Conservation (phyloP, 1,140 invertebrate genomes). For the Metaphire vulgaris region DNA sequence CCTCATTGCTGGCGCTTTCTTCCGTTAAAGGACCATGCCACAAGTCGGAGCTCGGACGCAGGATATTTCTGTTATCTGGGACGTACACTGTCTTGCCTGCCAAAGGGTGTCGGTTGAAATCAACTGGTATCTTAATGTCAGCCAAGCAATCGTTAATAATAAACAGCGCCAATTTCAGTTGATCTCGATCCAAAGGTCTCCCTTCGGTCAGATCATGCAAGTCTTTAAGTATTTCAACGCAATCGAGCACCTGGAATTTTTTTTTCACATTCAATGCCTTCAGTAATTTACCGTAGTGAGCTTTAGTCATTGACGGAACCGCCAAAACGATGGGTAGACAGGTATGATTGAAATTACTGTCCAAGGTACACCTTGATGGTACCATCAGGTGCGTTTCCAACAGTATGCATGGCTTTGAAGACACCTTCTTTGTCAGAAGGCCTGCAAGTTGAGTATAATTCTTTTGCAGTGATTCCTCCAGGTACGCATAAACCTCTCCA, state of each 20-base stretch:
- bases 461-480: not conserved
- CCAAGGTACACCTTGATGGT: not conserved
- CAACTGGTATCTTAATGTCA: no score
- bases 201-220: not conserved
- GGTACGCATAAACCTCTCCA: not conserved
- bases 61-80: not conserved
- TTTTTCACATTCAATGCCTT: not conserved
- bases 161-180: not conserved
- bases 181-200: not conserved
- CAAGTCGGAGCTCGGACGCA: constrained; percentile 12
- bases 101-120: not conserved
- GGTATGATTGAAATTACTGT: not conserved
- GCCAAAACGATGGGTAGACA: not conserved
- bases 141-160: not conserved
- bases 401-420: not conserved
- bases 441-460: not conserved
- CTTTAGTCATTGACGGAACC: not conserved
- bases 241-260: constrained; percentile 8
- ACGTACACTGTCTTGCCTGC: not conserved
- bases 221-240: constrained; percentile 9
- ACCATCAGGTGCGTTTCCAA: not conserved
- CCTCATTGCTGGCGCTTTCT: no score
- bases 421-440: not conserved
- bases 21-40: constrained; percentile 2
- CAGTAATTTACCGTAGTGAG: not conserved